These are phyloP conservation scores for Noctua comes DNA, from an alignment of 2,888 invertebrate genomes.

Conservation along the genomic window DNA sequence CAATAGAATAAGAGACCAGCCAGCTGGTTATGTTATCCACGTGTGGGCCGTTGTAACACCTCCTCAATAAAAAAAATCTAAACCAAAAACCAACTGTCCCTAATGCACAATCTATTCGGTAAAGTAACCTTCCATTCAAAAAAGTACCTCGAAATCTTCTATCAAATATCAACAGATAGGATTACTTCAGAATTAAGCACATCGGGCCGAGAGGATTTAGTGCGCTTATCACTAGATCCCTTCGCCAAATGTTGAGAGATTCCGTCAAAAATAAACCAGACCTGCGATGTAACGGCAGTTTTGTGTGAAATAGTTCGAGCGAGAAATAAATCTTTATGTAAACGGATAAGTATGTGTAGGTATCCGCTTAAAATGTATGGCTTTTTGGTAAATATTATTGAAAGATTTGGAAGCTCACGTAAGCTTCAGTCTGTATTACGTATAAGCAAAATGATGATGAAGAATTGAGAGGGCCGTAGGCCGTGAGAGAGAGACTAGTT, in stretches of 20 bases:
- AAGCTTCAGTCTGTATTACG: background rate
- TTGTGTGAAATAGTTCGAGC: conserved; percentile 44
- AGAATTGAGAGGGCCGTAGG: background rate
- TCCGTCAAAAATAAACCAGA: conserved; percentile 66
- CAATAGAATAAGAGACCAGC: background rate
- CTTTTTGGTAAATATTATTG: background rate
- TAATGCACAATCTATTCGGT: background rate
- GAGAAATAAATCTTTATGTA: conserved; percentile 53
- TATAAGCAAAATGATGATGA: background rate
- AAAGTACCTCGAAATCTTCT: conserved; percentile 33
- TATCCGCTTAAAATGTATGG: conserved; percentile 19
- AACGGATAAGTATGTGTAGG: conserved; percentile 14
- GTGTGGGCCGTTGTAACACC: background rate
- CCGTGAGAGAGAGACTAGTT: background rate
- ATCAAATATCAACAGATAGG: conserved; percentile 55
- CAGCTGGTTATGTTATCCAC: background rate
- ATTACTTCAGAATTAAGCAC: conserved; percentile 63
- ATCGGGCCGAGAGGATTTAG: conserved; percentile 57
- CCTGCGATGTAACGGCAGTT: conserved; percentile 44
- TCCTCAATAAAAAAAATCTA: background rate
- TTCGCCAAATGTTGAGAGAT: conserved; percentile 63
- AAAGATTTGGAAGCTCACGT: background rate
- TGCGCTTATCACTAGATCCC: conserved; percentile 63
- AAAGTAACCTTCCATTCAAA: conserved; percentile 15
- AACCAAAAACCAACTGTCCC: background rate